A percentile compares a stretch with the other conserved stretches of the same genome.
phyloP scores from a whole-genome alignment of 53 echinoderm and acorn worm species.

The Temnopleurus reevesii region DNA sequence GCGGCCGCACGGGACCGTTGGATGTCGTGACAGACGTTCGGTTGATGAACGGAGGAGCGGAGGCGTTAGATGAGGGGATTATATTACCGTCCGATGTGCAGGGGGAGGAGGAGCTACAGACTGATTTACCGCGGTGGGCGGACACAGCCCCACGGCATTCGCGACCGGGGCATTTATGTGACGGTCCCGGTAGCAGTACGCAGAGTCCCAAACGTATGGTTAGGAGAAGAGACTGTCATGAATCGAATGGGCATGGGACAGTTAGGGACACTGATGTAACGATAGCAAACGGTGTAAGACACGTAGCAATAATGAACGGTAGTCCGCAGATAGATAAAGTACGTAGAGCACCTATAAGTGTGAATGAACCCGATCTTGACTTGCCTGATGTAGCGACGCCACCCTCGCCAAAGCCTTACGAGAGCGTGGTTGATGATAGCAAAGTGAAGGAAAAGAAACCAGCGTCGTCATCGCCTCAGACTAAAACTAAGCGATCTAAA shows the following conservation, averaged over 20 bases:
- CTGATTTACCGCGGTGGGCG: slow-evolving; percentile 94
- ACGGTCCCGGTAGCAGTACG: background rate
- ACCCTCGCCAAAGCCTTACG: slow-evolving; percentile 41
- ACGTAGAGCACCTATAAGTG: slow-evolving; percentile 47
- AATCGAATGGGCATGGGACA: slow-evolving; percentile 3
- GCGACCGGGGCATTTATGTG: slow-evolving; percentile 41
- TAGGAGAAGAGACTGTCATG: slow-evolving; percentile 21
- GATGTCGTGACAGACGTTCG: slow-evolving; percentile 76
- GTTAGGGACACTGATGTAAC: slow-evolving; percentile 31
- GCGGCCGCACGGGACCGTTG: slow-evolving; percentile 77
- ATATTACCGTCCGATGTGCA: slow-evolving; percentile 65
- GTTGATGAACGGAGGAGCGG: slow-evolving; percentile 82
- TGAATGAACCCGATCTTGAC: slow-evolving; percentile 36
- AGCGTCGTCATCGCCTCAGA: slow-evolving; percentile 52
- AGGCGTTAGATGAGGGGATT: slow-evolving; percentile 75
- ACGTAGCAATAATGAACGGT: slow-evolving; percentile 62
- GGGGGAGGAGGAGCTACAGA: slow-evolving; percentile 76
- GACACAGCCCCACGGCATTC: slow-evolving; percentile 74
- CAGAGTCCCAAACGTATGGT: slow-evolving; percentile 16
- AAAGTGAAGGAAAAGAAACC: slow-evolving; percentile 61
- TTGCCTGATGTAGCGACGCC: background rate
- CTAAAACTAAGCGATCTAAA: slow-evolving; percentile 54
- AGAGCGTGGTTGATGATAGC: background rate
- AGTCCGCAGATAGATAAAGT: slow-evolving; percentile 54
- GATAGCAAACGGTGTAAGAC: slow-evolving; percentile 46